These are phyloP conservation scores for Perca schrenkii DNA, from an alignment of 2,113 vertebrate species.

Conservation along the genomic window DNA sequence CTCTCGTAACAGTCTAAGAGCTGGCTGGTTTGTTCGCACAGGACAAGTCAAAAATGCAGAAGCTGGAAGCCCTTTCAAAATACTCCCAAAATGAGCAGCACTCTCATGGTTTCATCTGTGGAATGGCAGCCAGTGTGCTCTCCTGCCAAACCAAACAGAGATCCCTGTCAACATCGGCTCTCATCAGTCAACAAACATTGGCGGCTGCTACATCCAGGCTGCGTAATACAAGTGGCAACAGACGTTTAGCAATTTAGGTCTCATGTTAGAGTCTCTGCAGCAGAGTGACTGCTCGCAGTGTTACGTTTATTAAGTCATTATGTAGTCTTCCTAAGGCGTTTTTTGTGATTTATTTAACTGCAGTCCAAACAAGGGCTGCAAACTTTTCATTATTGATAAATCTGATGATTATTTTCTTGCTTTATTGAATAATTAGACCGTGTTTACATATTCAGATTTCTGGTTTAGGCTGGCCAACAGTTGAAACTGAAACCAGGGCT, in stretches of 20 bases:
- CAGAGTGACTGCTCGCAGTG: background rate
- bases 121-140: conserved; percentile 57
- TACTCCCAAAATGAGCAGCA: conserved; percentile 23
- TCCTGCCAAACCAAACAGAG: conserved; percentile 75
- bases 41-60: conserved; percentile 29
- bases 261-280: conserved; percentile 24
- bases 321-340: background rate
- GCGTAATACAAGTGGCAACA: conserved; percentile 56
- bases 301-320: conserved; percentile 10
- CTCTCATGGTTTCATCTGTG: conserved; percentile 57
- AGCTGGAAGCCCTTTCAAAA: conserved; percentile 38
- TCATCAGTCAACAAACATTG: conserved; percentile 69
- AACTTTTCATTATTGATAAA: background rate
- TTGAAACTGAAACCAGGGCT: too few relatives aligned
- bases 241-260: conserved; percentile 34
- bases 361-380: background rate
- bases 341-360: background rate
- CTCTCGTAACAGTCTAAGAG: background rate
- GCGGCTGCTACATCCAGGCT: conserved; percentile 48
- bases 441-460: background rate
- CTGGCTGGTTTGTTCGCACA: conserved; percentile 18
- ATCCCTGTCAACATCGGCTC: conserved; percentile 72
- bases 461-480: background rate
- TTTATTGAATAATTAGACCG: background rate
- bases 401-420: background rate